phyloP scores from a whole-genome alignment of 2,797 vertebrate species.

The Rhincodon typus region DNA sequence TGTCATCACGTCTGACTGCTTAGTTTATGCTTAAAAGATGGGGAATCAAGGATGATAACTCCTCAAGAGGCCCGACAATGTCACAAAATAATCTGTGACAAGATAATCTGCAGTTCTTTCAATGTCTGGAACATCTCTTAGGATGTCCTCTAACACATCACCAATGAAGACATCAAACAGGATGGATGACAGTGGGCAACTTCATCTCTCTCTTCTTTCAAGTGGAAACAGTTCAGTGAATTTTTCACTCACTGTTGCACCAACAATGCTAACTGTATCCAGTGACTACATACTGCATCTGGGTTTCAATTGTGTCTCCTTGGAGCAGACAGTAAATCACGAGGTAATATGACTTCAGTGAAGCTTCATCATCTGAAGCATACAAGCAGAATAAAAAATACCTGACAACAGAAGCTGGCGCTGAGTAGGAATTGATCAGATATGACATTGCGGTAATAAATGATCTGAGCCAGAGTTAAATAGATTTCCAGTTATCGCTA shows the following conservation, averaged over 20 bases:
- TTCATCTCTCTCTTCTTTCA: neutral
- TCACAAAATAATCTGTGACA: neutral
- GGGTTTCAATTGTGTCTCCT: neutral
- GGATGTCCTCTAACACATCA: neutral
- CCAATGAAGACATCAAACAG: neutral
- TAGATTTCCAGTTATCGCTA: constrained; percentile 10
- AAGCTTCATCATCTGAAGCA: neutral
- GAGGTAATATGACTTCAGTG: neutral
- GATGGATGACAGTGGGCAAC: neutral
- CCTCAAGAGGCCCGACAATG: neutral
- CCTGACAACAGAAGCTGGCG: neutral
- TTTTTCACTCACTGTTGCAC: neutral
- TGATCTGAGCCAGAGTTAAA: neutral
- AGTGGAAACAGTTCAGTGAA: neutral
- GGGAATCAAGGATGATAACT: no score
- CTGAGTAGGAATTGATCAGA: neutral
- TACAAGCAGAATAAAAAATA: constrained; percentile 3
- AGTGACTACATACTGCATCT: neutral
- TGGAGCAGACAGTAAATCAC: constrained; percentile 13
- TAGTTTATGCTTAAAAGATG: neutral
- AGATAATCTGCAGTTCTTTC: neutral
- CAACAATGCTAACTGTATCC: neutral
- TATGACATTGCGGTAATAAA: neutral
- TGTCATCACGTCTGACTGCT: neutral
- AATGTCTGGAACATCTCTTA: neutral